These are phyloP conservation scores for Aplocera efformata DNA, from an alignment of 2,888 invertebrate genomes.

Conservation along the genomic window DNA sequence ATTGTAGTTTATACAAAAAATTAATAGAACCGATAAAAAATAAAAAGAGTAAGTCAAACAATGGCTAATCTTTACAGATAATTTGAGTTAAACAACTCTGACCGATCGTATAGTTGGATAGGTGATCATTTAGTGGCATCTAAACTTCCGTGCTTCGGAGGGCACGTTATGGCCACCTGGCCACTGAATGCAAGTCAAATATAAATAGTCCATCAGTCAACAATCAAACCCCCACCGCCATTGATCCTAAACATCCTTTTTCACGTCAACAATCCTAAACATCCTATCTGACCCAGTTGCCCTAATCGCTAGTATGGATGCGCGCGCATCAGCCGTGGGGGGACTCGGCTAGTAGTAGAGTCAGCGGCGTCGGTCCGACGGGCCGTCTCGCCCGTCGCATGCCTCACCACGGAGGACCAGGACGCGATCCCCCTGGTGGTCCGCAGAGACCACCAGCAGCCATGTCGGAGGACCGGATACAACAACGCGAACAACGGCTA, in stretches of 20 bases:
- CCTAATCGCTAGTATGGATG: slow-evolving; percentile 46
- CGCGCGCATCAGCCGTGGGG: slow-evolving; percentile 71
- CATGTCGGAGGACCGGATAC: slow-evolving; percentile 85
- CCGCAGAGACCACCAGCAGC: slow-evolving; percentile 72
- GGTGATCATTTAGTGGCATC: no score
- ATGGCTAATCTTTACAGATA: no score
- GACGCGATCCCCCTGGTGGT: slow-evolving; percentile 77
- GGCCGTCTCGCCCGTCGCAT: slow-evolving; percentile 45
- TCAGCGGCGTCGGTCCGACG: slow-evolving; percentile 49
- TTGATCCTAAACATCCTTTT: no score
- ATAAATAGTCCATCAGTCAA: no score
- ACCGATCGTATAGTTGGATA: no score
- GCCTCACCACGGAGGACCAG: slow-evolving; percentile 72
- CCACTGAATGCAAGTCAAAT: no score
- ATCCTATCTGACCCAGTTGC: slow-evolving; percentile 48
- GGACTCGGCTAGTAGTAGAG: slow-evolving; percentile 38
- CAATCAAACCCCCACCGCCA: slow-evolving; percentile 5
- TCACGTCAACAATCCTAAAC: slow-evolving; percentile 20
- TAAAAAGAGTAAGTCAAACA: no score
- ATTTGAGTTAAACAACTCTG: no score
- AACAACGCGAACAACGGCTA: slow-evolving; percentile 88
- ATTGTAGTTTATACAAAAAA: no score
- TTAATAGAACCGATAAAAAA: no score
- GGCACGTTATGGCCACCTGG: no score
- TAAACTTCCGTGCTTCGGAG: no score